These are phyloP conservation scores for Neogale vison DNA, from an alignment of 2,113 vertebrate species.

Conservation along the genomic window DNA sequence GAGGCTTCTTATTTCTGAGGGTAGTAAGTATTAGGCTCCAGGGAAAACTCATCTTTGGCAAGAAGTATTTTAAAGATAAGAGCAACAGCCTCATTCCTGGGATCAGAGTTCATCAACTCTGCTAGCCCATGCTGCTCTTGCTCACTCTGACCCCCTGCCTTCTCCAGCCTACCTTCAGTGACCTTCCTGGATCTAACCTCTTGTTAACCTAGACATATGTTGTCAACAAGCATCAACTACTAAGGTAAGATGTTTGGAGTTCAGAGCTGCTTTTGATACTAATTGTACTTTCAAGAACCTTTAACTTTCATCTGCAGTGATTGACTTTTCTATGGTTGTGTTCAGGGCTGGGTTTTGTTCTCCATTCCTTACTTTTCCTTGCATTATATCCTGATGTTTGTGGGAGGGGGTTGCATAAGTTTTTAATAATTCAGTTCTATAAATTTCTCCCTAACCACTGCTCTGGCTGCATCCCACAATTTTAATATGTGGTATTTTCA, in stretches of 20 bases:
- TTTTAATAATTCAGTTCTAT: background rate
- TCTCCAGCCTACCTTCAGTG: background rate
- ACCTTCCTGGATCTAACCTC: background rate
- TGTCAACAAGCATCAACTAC: background rate
- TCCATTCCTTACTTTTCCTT: background rate
- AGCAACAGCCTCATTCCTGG: background rate
- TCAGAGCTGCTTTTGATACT: background rate
- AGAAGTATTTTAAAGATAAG: slow-evolving; percentile 17
- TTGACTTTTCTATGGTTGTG: background rate
- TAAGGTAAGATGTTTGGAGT: slow-evolving; percentile 7
- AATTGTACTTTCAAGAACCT: background rate
- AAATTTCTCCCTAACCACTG: background rate
- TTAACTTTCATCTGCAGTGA: background rate
- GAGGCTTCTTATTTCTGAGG: background rate
- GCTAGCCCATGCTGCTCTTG: background rate
- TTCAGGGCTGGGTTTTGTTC: slow-evolving; percentile 19
- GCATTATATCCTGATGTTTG: background rate
- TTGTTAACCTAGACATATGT: background rate
- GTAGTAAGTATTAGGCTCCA: background rate
- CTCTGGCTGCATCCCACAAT: background rate
- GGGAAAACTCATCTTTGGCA: background rate
- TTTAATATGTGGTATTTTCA: background rate
- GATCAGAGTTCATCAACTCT: background rate
- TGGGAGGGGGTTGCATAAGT: background rate
- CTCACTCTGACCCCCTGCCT: background rate